phyloP scores from a whole-genome alignment of 2,888 invertebrate species.

The Orthonychiurus folsomi region DNA sequence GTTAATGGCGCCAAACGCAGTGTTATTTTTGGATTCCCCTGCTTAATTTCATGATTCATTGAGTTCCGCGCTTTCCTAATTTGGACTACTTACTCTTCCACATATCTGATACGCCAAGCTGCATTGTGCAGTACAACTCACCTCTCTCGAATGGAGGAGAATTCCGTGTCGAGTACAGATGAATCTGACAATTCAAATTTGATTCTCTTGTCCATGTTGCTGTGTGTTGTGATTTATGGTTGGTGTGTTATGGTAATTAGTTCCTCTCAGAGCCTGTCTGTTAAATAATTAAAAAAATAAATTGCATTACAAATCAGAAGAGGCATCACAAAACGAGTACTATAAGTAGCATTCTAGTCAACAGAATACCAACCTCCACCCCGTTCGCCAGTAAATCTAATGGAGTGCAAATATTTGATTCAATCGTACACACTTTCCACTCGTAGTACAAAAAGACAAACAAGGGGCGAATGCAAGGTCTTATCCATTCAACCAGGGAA shows the following conservation, averaged over 20 bases:
- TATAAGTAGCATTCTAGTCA: no score
- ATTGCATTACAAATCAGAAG: no score
- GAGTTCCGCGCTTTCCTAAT: no score
- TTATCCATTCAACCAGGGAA: neutral
- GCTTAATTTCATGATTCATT: no score
- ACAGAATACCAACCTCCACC: no score
- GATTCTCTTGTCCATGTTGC: conserved; percentile 48
- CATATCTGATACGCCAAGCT: no score
- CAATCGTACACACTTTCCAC: neutral
- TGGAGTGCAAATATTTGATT: conserved; percentile 9
- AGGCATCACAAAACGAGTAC: no score
- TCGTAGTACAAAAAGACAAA: neutral
- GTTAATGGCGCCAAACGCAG: no score
- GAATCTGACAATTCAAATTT: conserved; percentile 89
- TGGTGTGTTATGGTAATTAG: neutral
- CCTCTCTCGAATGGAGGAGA: conserved; percentile 87
- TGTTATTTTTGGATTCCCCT: no score
- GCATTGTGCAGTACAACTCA: conserved; percentile 17
- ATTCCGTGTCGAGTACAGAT: conserved; percentile 92
- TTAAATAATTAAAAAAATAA: no score
- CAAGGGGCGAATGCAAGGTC: neutral
- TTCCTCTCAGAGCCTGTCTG: neutral
- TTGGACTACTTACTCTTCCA: no score
- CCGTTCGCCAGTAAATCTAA: neutral
- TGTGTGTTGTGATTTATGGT: neutral